Conservation (phyloP, 2,888 invertebrate species). For the Strigamia crassipes region DNA sequence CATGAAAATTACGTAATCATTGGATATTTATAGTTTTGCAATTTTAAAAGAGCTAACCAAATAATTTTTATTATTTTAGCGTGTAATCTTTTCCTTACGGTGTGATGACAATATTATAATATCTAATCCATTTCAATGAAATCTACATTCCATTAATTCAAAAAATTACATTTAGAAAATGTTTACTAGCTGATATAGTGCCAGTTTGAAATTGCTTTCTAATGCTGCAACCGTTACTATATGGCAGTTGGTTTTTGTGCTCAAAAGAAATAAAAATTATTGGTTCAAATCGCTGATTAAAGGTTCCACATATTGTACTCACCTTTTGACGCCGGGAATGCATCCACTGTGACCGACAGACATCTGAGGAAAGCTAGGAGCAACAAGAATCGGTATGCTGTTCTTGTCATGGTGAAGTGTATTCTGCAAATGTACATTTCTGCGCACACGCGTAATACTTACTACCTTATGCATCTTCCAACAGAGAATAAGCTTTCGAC, state of each 20-base stretch:
- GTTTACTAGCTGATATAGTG: too few species aligned
- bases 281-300: too few species aligned
- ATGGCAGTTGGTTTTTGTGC: too few species aligned
- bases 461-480: background rate
- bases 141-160: background rate
- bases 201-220: too few species aligned
- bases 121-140: background rate
- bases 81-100: too few species aligned
- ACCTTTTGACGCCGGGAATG: background rate
- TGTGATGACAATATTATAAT: background rate
- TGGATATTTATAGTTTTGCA: too few species aligned
- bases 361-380: conserved; percentile 24
- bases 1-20: background rate
- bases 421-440: background rate
- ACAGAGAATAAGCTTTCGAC: background rate
- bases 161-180: too few species aligned
- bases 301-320: background rate
- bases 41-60: background rate
- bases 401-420: background rate
- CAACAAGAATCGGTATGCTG: background rate
- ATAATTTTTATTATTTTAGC: too few species aligned
- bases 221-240: too few species aligned
- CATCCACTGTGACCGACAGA: background rate
- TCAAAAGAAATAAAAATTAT: too few species aligned
- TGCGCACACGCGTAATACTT: background rate